phyloP scores from a whole-genome alignment of 1,140 invertebrate species.

The Drosophila sproati region DNA sequence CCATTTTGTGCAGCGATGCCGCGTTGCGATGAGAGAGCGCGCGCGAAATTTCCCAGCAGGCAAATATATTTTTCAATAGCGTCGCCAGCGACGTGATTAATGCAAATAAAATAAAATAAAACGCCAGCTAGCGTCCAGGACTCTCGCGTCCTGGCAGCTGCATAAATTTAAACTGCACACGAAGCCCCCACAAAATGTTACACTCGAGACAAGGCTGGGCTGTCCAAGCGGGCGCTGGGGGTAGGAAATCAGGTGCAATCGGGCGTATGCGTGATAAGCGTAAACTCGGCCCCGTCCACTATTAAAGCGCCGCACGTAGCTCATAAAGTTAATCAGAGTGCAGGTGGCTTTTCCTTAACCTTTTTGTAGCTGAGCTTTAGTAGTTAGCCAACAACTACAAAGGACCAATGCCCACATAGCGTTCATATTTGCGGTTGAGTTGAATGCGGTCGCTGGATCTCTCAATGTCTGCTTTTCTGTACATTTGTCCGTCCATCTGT shows the following conservation, averaged over 20 bases:
- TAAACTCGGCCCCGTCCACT: conserved; percentile 46
- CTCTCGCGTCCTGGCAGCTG: conserved; percentile 50
- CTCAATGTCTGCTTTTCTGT: conserved; percentile 25
- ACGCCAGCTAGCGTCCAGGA: conserved; percentile 50
- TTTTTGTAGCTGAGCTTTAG: conserved; percentile 28
- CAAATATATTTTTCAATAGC: conserved; percentile 84
- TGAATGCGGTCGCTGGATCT: conserved; percentile 35
- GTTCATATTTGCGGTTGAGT: conserved; percentile 61
- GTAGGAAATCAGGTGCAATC: conserved; percentile 22
- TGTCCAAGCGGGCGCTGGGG: background rate
- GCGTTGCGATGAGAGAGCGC: conserved; percentile 29
- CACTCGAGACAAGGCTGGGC: conserved; percentile 70
- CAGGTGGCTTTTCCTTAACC: conserved; percentile 18
- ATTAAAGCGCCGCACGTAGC: conserved; percentile 77
- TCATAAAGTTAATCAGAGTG: conserved; percentile 79
- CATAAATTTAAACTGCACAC: conserved; percentile 76
- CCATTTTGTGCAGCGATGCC: conserved; percentile 29
- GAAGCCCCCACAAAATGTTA: conserved; percentile 63
- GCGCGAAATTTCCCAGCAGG: conserved; percentile 80
- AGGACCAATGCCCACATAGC: conserved; percentile 61
- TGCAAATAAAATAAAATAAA: conserved; percentile 80
- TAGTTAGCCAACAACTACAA: conserved; percentile 64
- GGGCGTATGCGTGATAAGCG: conserved; percentile 65
- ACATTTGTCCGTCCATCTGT: conserved; percentile 1
- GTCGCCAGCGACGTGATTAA: conserved; percentile 80